These are phyloP conservation scores for Paratilapia polleni DNA, from an alignment of 2,113 vertebrate genomes.

Conservation along the genomic window DNA sequence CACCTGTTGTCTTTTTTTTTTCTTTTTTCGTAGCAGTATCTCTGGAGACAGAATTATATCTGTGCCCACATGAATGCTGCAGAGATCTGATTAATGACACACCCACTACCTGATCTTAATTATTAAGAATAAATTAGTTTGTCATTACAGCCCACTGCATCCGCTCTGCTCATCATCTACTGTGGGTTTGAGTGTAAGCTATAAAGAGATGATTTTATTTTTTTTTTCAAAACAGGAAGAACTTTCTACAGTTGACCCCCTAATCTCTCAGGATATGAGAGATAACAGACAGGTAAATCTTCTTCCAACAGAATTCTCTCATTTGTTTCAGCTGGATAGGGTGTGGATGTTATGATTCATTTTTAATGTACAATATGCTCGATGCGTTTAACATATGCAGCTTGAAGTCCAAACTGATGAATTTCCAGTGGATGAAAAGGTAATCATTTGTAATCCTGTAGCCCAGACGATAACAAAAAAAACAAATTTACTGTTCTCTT, in stretches of 20 bases:
- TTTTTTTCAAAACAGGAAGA: constrained; percentile 58
- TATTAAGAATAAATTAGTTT: constrained; percentile 46
- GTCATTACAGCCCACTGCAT: constrained; percentile 24
- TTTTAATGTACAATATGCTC: constrained; percentile 3
- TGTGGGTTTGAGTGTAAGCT: constrained; percentile 2
- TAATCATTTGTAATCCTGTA: constrained; percentile 1
- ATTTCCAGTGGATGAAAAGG: constrained; percentile 2
- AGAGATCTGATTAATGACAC: constrained; percentile 65
- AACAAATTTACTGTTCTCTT: background rate
- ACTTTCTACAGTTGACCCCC: constrained; percentile 26
- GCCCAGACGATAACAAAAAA: background rate
- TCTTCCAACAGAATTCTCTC: constrained; percentile 3
- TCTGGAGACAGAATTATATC: constrained; percentile 22
- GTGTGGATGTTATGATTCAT: background rate
- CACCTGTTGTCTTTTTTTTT: too few species aligned
- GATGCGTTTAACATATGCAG: constrained; percentile 1
- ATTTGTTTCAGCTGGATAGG: constrained; percentile 10
- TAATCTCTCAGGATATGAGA: constrained; percentile 7
- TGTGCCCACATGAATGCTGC: constrained; percentile 36
- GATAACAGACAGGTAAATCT: constrained; percentile 53
- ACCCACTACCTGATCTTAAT: constrained; percentile 61
- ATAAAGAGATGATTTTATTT: background rate
- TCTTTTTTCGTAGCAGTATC: background rate
- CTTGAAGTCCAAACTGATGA: constrained; percentile 34
- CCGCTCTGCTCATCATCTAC: background rate